Percentiles rank a stretch among this genome's conserved stretches.
These are phyloP conservation scores for Saturnia japonica DNA, from an alignment of 2,888 invertebrate species.

Conservation along the genomic window DNA sequence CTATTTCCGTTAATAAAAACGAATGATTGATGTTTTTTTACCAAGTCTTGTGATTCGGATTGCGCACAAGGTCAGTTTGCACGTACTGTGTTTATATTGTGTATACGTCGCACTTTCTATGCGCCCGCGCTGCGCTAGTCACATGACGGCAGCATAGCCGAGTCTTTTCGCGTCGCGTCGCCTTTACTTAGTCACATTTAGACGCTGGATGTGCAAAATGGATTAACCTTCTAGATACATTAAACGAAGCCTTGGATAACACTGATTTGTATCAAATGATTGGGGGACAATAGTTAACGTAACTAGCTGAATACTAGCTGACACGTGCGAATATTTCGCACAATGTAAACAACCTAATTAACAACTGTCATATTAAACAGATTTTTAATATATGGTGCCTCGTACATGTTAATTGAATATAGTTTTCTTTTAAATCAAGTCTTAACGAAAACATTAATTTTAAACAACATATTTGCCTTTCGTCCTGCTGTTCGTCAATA, in stretches of 20 bases:
- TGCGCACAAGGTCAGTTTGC: conserved; percentile 17
- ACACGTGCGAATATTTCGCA: too few relatives aligned
- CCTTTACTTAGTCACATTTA: conserved; percentile 27
- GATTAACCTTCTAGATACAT: not conserved
- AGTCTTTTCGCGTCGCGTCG: conserved; percentile 22
- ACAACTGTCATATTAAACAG: too few relatives aligned
- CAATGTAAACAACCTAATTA: too few relatives aligned
- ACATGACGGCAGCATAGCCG: conserved; percentile 35
- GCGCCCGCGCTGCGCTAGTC: conserved; percentile 33
- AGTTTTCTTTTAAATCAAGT: too few relatives aligned
- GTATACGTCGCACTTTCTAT: conserved; percentile 15
- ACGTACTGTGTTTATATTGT: not conserved
- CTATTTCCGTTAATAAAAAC: conserved; percentile 17
- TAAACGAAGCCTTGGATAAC: not conserved
- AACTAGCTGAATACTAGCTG: too few relatives aligned
- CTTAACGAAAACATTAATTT: too few relatives aligned
- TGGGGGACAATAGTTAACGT: not conserved
- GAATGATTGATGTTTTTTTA: conserved; percentile 19
- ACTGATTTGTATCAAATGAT: not conserved
- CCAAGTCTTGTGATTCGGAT: conserved; percentile 18
- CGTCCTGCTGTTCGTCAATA: too few relatives aligned
- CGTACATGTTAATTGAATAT: too few relatives aligned
- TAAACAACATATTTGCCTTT: too few relatives aligned
- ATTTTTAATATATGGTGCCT: too few relatives aligned
- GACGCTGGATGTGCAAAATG: not conserved